A percentile compares a stretch with the other conserved stretches of the same genome.
These are phyloP conservation scores for Lepidostoma basale DNA, from an alignment of 1,140 invertebrate species.

Conservation along the genomic window DNA sequence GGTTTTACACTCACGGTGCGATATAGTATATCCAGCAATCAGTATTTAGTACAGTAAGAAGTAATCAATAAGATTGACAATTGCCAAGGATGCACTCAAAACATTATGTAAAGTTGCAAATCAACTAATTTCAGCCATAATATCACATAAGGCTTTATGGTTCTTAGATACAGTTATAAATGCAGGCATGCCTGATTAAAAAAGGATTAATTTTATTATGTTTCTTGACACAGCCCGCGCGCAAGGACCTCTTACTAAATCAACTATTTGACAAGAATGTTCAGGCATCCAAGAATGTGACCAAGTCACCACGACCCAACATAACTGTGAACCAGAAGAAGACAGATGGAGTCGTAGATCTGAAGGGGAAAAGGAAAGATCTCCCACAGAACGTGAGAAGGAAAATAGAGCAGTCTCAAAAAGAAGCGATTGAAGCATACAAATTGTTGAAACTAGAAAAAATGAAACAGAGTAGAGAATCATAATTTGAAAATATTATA, in stretches of 20 bases:
- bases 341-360: conserved; percentile 51
- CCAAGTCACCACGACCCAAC: conserved; percentile 26
- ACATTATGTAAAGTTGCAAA: too few species aligned
- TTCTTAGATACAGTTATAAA: too few species aligned
- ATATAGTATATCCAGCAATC: too few species aligned
- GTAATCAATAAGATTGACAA: too few species aligned
- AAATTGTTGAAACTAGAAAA: conserved; percentile 58
- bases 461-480: conserved; percentile 17
- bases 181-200: too few species aligned
- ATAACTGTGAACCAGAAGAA: conserved; percentile 31
- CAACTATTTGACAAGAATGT: conserved; percentile 52
- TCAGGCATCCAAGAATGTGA: conserved; percentile 14
- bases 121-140: too few species aligned
- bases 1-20: too few species aligned
- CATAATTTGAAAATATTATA: too few species aligned
- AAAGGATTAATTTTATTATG: conserved; percentile 19
- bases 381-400: conserved; percentile 58
- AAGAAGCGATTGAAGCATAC: conserved; percentile 66
- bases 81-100: too few species aligned
- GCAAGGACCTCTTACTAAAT: conserved; percentile 63
- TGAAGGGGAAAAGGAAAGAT: conserved; percentile 61
- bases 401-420: conserved; percentile 64
- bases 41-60: too few species aligned
- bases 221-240: conserved; percentile 57
- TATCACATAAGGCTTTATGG: too few species aligned